A percentile compares a stretch with the other conserved stretches of the same genome.
Evolutionary conservation across 2,888 invertebrate species (phyloP).

Genomic region (Spisula solida): DNA sequence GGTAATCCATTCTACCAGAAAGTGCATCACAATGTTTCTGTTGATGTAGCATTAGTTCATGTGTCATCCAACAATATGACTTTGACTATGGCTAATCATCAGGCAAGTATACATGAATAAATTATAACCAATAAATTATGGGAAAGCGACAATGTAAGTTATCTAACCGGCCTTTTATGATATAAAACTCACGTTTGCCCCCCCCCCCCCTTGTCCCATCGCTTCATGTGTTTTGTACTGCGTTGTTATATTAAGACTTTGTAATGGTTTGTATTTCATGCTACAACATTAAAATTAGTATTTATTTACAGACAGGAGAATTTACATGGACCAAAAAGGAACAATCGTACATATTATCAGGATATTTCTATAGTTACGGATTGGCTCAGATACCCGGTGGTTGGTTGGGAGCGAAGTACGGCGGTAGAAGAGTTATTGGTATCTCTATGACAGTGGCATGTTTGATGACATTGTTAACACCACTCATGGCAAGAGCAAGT

Average conservation of each 20-base stretch:
- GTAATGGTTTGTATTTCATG: no score
- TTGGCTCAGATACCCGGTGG: conserved; percentile 77
- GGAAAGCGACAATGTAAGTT: no score
- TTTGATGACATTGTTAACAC: conserved; percentile 80
- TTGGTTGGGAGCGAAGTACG: conserved; percentile 76
- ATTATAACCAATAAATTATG: background rate
- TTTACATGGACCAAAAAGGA: conserved; percentile 77
- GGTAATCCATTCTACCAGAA: no score
- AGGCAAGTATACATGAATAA: background rate
- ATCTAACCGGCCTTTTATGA: no score
- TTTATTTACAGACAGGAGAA: conserved; percentile 51
- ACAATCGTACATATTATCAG: conserved; percentile 74
- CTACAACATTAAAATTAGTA: no score
- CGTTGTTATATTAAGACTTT: no score
- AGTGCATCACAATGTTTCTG: no score
- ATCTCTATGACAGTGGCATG: conserved; percentile 81
- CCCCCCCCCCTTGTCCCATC: no score
- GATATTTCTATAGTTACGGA: conserved; percentile 81
- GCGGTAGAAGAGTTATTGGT: conserved; percentile 85
- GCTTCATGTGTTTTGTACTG: no score
- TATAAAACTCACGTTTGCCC: no score
- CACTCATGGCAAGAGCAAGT: conserved; percentile 78
- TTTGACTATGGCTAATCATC: background rate
- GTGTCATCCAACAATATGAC: background rate
- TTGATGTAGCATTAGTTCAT: no score